A percentile compares a stretch with the other conserved stretches of the same genome.
Evolutionary conservation across 2,888 invertebrate species (phyloP).

Genomic region (Hemistola chrysoprasaria): DNA sequence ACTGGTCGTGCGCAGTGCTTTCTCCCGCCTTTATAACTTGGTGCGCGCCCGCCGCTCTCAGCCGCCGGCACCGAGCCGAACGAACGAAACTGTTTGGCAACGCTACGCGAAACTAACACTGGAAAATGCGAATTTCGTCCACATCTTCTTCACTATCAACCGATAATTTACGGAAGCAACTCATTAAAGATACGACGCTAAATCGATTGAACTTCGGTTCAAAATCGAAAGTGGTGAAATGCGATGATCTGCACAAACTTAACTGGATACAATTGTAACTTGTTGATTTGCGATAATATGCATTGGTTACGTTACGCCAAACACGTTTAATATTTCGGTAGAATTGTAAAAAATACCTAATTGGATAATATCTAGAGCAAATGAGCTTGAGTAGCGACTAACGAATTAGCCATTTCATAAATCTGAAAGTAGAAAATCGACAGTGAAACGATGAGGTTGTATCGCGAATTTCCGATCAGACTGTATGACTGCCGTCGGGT

Average conservation of each 20-base stretch:
- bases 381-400: no score
- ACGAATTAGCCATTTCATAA: not conserved
- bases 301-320: conserved; percentile 12
- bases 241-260: conserved; percentile 16
- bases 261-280: no score
- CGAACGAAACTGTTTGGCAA: conserved; percentile 71
- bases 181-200: conserved; percentile 30
- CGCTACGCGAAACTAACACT: conserved; percentile 59
- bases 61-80: conserved; percentile 39
- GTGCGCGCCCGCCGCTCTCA: conserved; percentile 33
- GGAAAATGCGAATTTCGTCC: conserved; percentile 49
- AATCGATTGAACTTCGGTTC: conserved; percentile 18
- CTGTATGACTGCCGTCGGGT: conserved; percentile 1
- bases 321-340: not conserved
- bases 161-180: conserved; percentile 37
- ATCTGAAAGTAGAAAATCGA: conserved; percentile 7
- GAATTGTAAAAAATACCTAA: conserved; percentile 1
- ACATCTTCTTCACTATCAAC: conserved; percentile 29
- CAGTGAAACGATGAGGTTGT: not conserved
- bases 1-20: conserved; percentile 68
- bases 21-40: conserved; percentile 77
- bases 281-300: conserved; percentile 2
- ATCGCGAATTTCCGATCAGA: conserved; percentile 7
- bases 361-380: not conserved
- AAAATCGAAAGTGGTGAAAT: conserved; percentile 29